Evolutionary conservation across 2,888 invertebrate genomes (phyloP), one percentile per base, ranked within the genome.

Genomic region (Oeneis ivallda): DNA sequence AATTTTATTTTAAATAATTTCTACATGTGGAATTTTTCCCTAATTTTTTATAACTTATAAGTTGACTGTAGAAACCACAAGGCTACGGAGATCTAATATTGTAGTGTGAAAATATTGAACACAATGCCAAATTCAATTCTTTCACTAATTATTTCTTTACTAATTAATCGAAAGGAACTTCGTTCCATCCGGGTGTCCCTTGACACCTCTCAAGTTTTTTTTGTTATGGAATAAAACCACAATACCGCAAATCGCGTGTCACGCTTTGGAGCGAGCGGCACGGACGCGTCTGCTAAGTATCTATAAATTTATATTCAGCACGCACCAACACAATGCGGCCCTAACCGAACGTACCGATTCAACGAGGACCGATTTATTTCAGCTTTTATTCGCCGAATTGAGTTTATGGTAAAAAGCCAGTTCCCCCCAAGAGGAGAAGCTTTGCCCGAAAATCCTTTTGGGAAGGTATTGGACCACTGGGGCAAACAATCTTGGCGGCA

Each of bases 311-410:
- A 63, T 45, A 65, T 65, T 65, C 57, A 19, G 13, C 58, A 57
- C 58, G 57, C 57, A 61, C 47, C 19, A 37, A 57, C 58, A 65
- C 64, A 66, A 66, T 64, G 45, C 62, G 41, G 41, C 19, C 26
- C 41, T 19, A 58, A 58, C 26, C 57, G 65, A 54, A 59, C 43
- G 43, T 34, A 62, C 43, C 43, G 56, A 70, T 65, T 39, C 39
- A 69, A 73, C 39, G 19, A 70, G 56, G 45, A 62, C 58, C 70
- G 65, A 74, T 74, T 72, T 72, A 69, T 69, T 67, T 66, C 67
- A 57, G 41, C 70, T 71, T 74, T 74, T 67, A 72, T 70, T 54
- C 71, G 67, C 60, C 60, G 67, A 74, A 73, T 73, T 68, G 71
- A 70, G 65, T 73, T 70, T 67, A 65, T 56, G 17, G 8, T 15